Conservation (phyloP, 2,888 invertebrate species). For the Drosophila bunnanda region DNA sequence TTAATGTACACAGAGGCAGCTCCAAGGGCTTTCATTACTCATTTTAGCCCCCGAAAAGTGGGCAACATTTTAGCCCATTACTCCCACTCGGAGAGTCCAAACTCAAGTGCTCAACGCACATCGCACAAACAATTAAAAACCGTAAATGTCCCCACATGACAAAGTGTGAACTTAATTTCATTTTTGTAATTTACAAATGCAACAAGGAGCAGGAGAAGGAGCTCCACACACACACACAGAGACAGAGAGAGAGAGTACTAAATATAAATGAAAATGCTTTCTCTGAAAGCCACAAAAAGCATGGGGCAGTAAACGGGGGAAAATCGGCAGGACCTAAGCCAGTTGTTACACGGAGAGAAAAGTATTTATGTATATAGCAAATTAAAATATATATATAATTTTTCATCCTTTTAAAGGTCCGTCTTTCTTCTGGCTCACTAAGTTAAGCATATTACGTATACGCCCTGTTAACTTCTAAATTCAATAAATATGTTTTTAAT, state of each 20-base stretch:
- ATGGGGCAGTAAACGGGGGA: slow-evolving; percentile 13
- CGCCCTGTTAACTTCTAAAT: too few species aligned
- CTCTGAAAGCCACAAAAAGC: slow-evolving; percentile 67
- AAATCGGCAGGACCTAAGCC: slow-evolving; percentile 32
- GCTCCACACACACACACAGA: slow-evolving; percentile 2
- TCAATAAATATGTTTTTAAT: too few species aligned
- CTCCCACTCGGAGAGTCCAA: slow-evolving; percentile 4
- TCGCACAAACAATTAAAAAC: slow-evolving; percentile 77
- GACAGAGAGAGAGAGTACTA: slow-evolving; percentile 51
- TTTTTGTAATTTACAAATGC: slow-evolving; percentile 78
- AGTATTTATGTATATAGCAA: not conserved
- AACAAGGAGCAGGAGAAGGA: slow-evolving; percentile 42
- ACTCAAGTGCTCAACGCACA: slow-evolving; percentile 38
- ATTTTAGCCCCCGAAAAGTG: slow-evolving; percentile 58
- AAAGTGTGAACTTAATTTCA: slow-evolving; percentile 82
- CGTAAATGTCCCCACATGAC: slow-evolving; percentile 80
- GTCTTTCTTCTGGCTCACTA: too few species aligned
- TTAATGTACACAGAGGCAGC: slow-evolving; percentile 58
- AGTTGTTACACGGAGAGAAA: slow-evolving; percentile 5
- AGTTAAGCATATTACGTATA: too few species aligned
- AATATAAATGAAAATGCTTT: slow-evolving; percentile 79
- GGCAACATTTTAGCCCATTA: slow-evolving; percentile 31
- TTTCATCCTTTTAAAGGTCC: too few species aligned
- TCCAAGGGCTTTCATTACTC: slow-evolving; percentile 65
- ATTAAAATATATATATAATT: not conserved